These are phyloP conservation scores for Zoanthus solanderi DNA, from an alignment of 92 coral and sea anemone species.

Conservation along the genomic window DNA sequence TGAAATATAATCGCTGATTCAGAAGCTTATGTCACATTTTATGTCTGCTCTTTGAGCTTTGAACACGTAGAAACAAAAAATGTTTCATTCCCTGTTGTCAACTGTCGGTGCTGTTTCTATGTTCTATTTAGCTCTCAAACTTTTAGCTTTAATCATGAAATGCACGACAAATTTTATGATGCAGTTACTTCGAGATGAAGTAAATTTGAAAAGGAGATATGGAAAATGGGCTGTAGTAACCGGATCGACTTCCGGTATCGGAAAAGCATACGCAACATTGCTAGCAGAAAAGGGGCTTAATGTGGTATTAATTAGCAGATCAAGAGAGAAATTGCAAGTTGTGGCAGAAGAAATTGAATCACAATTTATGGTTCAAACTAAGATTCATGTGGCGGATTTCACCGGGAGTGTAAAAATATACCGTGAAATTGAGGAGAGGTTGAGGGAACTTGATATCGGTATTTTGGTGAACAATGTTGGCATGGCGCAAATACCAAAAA, in stretches of 20 bases:
- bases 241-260: conserved; percentile 21
- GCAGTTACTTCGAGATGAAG: not conserved
- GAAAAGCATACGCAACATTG: conserved; percentile 18
- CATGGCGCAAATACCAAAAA: conserved; percentile 67
- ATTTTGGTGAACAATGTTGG: conserved; percentile 88
- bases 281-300: conserved; percentile 17
- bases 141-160: not conserved
- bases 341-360: conserved; percentile 78
- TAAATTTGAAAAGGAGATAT: not conserved
- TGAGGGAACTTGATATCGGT: conserved; percentile 84
- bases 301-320: conserved; percentile 28
- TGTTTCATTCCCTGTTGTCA: not conserved
- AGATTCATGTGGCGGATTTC: conserved; percentile 85
- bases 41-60: not conserved
- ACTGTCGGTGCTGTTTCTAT: conserved; percentile 4
- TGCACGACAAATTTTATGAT: not conserved
- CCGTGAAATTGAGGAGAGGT: conserved; percentile 71
- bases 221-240: conserved; percentile 27
- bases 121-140: not conserved
- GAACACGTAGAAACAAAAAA: not conserved
- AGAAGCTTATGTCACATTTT: too few relatives aligned
- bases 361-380: conserved; percentile 70
- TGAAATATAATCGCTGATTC: too few relatives aligned
- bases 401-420: conserved; percentile 83
- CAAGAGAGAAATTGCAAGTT: conserved; percentile 74